These are phyloP conservation scores for Exocentrus adspersus DNA, from an alignment of 2,888 invertebrate species.

Conservation along the genomic window DNA sequence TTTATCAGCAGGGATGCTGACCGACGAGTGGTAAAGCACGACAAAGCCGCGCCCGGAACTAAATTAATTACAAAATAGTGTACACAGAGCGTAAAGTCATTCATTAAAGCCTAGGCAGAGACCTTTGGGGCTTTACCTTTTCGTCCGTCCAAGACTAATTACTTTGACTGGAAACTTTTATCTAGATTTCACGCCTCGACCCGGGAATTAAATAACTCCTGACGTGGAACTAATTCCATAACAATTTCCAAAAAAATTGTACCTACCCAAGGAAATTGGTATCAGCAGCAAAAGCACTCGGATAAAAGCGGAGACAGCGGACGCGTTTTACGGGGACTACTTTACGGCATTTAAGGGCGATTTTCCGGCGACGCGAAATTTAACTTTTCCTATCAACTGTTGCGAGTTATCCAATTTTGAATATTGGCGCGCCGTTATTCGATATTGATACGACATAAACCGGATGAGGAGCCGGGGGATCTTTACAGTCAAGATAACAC, in stretches of 20 bases:
- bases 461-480: slow-evolving; percentile 35
- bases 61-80: background rate
- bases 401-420: slow-evolving; percentile 58
- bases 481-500: slow-evolving; percentile 1
- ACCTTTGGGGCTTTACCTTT: slow-evolving; percentile 21
- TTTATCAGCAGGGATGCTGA: background rate
- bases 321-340: slow-evolving; percentile 34
- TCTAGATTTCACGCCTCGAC: slow-evolving; percentile 33
- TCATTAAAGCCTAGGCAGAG: slow-evolving; percentile 20
- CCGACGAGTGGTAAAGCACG: background rate
- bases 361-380: slow-evolving; percentile 47
- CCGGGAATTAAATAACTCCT: too few relatives aligned
- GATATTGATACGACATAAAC: slow-evolving; percentile 53
- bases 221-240: too few relatives aligned
- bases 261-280: background rate
- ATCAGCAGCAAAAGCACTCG: slow-evolving; percentile 23
- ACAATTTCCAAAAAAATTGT: too few relatives aligned
- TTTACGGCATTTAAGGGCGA: slow-evolving; percentile 44
- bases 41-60: background rate
- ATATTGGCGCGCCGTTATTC: slow-evolving; percentile 52
- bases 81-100: background rate
- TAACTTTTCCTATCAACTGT: slow-evolving; percentile 56
- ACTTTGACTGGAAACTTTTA: slow-evolving; percentile 1
- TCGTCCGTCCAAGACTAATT: background rate
- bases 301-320: slow-evolving; percentile 4